Evolutionary conservation across 2,797 vertebrate species (phyloP), one percentile per base, ranked within the genome.

Genomic region (Pangasius djambal): DNA sequence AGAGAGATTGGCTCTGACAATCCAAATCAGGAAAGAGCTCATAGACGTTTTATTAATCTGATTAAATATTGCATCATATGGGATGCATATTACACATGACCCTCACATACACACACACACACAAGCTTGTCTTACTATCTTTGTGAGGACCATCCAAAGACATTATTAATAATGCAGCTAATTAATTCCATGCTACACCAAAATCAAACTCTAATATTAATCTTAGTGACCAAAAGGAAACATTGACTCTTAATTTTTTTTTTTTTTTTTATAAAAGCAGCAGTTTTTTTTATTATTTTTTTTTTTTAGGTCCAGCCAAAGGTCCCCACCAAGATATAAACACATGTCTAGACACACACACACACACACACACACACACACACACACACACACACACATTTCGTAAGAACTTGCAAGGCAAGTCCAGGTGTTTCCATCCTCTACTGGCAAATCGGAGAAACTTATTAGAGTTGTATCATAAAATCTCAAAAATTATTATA

Each of bases 351-450:
- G 40, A 40, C 40, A 40, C 40, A 40, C 40, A 40, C 40, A 40
- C 37, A 40, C 40, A 40, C 40, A 40, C 40, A 81, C 44, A 81
- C 55, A 79, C 83, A 86, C 75, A 81, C 57, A 40, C 52, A 87
- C 82, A 63, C 59, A 18, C n/a, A 28, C 72, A 67, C 70, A 85
- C 28, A 52, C 48, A 16, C 48, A 16, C 28, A 75, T 50, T 86
- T 81, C 16, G 59, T 20, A 44, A 34, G 25, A 52, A 25, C 65
- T 82, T 63, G 31, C 0, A 81, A 87, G 52, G 52, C 86, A 83
- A 83, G 55, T 85, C 77, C 86, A 86, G 88, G 78, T 89, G 65
- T 85, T 81, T 65, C 70, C 40, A 22, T 65, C 18, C 75, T 50
- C 74, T 67, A 37, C 72, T 37, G n/a, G n/a, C 28, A 75, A n/a